Conservation (phyloP, 2,888 invertebrate species). For the Luffia ferchaultella region DNA sequence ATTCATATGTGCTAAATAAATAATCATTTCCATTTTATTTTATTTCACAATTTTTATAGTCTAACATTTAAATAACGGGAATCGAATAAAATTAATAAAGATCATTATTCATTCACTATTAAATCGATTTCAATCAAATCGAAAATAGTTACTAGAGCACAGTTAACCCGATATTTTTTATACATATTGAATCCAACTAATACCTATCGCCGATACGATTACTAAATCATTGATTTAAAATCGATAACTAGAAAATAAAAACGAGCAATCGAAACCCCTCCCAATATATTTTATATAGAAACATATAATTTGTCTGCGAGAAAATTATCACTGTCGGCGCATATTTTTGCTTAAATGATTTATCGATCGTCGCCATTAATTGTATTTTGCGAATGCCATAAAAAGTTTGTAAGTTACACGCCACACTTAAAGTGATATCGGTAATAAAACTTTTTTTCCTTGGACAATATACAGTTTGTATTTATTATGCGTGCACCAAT, state of each 20-base stretch:
- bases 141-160: no score
- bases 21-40: no score
- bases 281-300: background rate
- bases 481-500: no score
- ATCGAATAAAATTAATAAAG: no score
- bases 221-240: background rate
- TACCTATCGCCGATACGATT: background rate
- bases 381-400: background rate
- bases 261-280: background rate
- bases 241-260: background rate
- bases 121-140: no score
- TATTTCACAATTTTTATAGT: no score
- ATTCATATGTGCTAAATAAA: no score
- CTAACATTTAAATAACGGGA: no score
- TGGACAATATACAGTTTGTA: no score
- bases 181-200: background rate
- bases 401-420: background rate
- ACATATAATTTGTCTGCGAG: background rate
- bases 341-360: background rate
- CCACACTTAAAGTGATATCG: background rate
- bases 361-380: background rate
- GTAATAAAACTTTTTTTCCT: background rate
- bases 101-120: no score
- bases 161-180: no score
- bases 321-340: background rate